phyloP scores from a whole-genome alignment of 2,113 vertebrate genomes.

The Pachyramphus minor region DNA sequence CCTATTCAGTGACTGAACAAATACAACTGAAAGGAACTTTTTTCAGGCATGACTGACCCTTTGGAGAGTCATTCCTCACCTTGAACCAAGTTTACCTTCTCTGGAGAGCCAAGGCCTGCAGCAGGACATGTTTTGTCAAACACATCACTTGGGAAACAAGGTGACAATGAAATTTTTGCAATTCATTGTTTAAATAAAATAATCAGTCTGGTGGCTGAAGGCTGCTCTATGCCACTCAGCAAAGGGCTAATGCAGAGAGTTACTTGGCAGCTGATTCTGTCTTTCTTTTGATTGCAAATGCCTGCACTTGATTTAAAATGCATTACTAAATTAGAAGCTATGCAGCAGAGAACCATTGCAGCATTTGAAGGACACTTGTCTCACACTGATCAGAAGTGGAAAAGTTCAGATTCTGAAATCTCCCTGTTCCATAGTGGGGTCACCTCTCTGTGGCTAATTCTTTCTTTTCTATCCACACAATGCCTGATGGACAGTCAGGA shows the following conservation, averaged over 20 bases:
- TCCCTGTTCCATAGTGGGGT: not conserved
- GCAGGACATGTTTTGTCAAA: not conserved
- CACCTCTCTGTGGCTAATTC: not conserved
- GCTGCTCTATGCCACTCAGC: not conserved
- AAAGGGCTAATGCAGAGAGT: not conserved
- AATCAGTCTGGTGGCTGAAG: not conserved
- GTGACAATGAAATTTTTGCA: not conserved
- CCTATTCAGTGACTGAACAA: not conserved
- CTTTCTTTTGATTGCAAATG: not conserved
- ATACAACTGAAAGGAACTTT: not conserved
- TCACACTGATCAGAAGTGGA: not conserved
- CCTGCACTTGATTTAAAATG: not conserved
- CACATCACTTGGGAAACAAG: not conserved
- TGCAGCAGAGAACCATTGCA: not conserved
- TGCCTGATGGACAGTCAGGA: not conserved
- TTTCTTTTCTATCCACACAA: not conserved
- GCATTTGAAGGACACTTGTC: not conserved
- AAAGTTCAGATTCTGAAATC: not conserved
- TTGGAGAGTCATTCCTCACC: not conserved
- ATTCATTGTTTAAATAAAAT: not conserved
- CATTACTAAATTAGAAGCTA: conserved; percentile 18
- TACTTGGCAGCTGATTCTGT: not conserved
- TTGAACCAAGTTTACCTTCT: not conserved
- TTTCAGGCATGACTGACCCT: not conserved
- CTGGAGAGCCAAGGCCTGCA: not conserved